Percentiles rank a stretch among this genome's conserved stretches.
These are phyloP conservation scores for Tupiocoris notatus DNA, from an alignment of 2,888 invertebrate species.

Conservation along the genomic window DNA sequence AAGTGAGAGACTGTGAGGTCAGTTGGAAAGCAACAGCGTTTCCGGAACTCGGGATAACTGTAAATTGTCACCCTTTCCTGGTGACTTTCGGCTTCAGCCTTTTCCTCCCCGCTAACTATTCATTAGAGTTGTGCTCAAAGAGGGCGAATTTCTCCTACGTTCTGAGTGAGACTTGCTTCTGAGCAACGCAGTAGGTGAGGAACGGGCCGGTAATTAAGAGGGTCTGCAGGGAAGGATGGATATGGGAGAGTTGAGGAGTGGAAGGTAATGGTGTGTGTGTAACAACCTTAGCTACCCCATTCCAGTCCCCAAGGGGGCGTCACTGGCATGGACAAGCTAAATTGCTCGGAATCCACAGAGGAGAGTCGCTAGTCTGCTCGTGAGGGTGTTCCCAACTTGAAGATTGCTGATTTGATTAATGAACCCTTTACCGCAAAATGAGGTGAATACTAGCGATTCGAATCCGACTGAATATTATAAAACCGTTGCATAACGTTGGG, in stretches of 20 bases:
- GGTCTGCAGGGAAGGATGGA: slow-evolving; percentile 13
- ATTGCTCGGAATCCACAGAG: slow-evolving; percentile 39
- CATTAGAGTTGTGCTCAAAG: slow-evolving; percentile 21
- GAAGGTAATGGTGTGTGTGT: slow-evolving; percentile 40
- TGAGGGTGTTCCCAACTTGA: slow-evolving; percentile 6
- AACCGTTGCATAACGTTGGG: too few relatives aligned
- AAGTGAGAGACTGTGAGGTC: not conserved
- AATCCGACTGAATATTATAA: too few relatives aligned
- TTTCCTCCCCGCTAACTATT: slow-evolving; percentile 35
- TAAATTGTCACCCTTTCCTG: not conserved
- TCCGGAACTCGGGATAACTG: not conserved
- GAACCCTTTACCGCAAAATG: slow-evolving; percentile 27
- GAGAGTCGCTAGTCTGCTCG: not conserved
- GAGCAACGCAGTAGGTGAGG: not conserved
- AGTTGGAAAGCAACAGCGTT: slow-evolving; percentile 5
- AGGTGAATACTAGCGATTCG: not conserved
- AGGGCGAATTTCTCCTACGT: slow-evolving; percentile 28
- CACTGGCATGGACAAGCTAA: slow-evolving; percentile 40
- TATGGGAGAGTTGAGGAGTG: not conserved
- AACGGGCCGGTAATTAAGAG: not conserved
- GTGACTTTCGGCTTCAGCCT: not conserved
- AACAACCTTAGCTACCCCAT: slow-evolving; percentile 31
- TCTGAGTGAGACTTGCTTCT: too few relatives aligned
- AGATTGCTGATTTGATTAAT: slow-evolving; percentile 38
- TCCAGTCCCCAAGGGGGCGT: slow-evolving; percentile 12